These are phyloP conservation scores for Drosophila pandora DNA, from an alignment of 1,140 invertebrate genomes.

Conservation along the genomic window DNA sequence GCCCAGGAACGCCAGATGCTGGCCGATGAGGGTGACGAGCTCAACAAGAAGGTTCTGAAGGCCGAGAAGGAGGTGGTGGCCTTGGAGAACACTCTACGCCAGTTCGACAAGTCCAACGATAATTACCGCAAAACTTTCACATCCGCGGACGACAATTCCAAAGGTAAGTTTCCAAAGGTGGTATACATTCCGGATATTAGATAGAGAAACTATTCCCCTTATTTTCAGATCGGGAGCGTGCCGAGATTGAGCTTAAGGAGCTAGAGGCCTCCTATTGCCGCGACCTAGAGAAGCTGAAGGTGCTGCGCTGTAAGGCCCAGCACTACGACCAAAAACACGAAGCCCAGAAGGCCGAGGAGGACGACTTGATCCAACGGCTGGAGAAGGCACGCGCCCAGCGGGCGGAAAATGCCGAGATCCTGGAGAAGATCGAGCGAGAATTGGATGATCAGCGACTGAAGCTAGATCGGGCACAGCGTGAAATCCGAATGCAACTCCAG, in stretches of 20 bases:
- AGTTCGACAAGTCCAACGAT: constrained; percentile 87
- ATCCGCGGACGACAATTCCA: constrained; percentile 42
- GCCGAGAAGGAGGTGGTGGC: constrained; percentile 88
- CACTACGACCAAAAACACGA: constrained; percentile 51
- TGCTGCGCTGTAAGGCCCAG: constrained; percentile 63
- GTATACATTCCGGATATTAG: neutral
- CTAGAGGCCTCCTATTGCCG: constrained; percentile 52
- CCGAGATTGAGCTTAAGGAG: constrained; percentile 51
- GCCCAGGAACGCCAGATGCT: constrained; percentile 87
- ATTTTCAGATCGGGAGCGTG: constrained; percentile 42
- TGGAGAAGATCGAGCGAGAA: constrained; percentile 66
- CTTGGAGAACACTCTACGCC: constrained; percentile 88
- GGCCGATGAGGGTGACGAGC: constrained; percentile 87
- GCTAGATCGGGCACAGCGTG: constrained; percentile 72
- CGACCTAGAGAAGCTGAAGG: constrained; percentile 58
- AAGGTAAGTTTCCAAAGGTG: constrained; percentile 51
- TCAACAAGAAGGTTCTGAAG: constrained; percentile 87
- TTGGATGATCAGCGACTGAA: constrained; percentile 72
- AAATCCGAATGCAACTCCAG: constrained; percentile 64
- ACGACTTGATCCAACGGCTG: constrained; percentile 35
- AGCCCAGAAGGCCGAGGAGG: constrained; percentile 37
- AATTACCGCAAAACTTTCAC: constrained; percentile 85
- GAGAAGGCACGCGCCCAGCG: constrained; percentile 34
- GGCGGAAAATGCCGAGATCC: constrained; percentile 55
- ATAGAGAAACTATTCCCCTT: neutral